Conservation (phyloP, 2,113 vertebrate species). For the Anhinga anhinga region DNA sequence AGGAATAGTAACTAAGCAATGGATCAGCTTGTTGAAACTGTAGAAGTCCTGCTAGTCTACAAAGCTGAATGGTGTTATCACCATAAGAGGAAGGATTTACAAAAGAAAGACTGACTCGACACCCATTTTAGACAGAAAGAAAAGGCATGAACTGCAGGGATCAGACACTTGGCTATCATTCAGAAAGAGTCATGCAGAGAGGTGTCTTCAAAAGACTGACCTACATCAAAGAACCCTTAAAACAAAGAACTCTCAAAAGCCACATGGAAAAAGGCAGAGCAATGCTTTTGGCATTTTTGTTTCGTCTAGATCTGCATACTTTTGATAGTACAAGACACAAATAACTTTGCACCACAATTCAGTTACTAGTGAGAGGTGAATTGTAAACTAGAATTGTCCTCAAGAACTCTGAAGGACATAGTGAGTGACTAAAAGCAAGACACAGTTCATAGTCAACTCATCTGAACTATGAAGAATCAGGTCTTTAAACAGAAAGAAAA, state of each 20-base stretch:
- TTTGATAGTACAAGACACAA: background rate
- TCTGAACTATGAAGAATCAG: background rate
- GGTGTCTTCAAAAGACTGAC: background rate
- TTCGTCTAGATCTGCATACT: background rate
- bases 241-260: background rate
- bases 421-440: background rate
- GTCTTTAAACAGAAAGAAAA: background rate
- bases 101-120: background rate
- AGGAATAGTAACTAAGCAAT: background rate
- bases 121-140: background rate
- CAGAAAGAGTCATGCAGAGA: background rate
- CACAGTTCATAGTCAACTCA: background rate
- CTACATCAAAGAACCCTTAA: background rate
- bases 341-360: background rate
- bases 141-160: background rate
- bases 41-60: background rate
- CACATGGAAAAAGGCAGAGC: background rate
- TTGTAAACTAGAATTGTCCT: background rate
- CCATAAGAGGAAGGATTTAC: background rate
- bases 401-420: background rate
- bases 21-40: background rate
- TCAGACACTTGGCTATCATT: background rate
- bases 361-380: background rate
- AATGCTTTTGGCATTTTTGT: background rate
- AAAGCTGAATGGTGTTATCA: background rate